These are phyloP conservation scores for Caenorhabditis parvicauda DNA, from an alignment of 2,888 invertebrate genomes.

Conservation along the genomic window DNA sequence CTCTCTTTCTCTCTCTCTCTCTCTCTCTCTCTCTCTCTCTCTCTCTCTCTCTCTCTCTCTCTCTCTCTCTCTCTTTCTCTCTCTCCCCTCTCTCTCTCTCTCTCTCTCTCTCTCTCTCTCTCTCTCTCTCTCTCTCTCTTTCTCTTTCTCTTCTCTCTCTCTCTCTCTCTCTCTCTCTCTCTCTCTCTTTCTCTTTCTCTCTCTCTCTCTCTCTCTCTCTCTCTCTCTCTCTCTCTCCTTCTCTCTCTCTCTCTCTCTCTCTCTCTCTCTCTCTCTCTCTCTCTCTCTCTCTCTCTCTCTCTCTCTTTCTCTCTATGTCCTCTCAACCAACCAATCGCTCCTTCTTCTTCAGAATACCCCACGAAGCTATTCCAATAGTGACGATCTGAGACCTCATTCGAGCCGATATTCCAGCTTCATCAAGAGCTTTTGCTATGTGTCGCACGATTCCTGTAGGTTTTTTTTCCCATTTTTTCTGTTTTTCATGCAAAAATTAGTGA, in stretches of 20 bases:
- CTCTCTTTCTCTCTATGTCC: background rate
- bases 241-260: slow-evolving; percentile 33
- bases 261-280: background rate
- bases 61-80: too few species aligned
- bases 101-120: slow-evolving; percentile 8
- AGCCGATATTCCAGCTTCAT: slow-evolving; percentile 61
- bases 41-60: background rate
- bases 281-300: background rate
- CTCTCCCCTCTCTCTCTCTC: too few species aligned
- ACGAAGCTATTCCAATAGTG: slow-evolving; percentile 95
- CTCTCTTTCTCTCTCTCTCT: slow-evolving; percentile 47
- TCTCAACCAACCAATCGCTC: slow-evolving; percentile 22
- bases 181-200: slow-evolving; percentile 27
- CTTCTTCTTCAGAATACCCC: slow-evolving; percentile 79
- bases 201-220: background rate
- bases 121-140: background rate
- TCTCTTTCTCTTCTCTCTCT: too few species aligned
- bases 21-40: background rate
- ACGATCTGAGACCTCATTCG: slow-evolving; percentile 70
- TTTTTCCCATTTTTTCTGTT: too few species aligned
- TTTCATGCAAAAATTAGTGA: too few species aligned
- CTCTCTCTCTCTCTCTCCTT: slow-evolving; percentile 27
- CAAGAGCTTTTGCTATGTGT: slow-evolving; percentile 72
- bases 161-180: too few species aligned
- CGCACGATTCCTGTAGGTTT: slow-evolving; percentile 93